Evolutionary conservation across 2,113 vertebrate species (phyloP).

Genomic region (Reinhardtius hippoglossoides): DNA sequence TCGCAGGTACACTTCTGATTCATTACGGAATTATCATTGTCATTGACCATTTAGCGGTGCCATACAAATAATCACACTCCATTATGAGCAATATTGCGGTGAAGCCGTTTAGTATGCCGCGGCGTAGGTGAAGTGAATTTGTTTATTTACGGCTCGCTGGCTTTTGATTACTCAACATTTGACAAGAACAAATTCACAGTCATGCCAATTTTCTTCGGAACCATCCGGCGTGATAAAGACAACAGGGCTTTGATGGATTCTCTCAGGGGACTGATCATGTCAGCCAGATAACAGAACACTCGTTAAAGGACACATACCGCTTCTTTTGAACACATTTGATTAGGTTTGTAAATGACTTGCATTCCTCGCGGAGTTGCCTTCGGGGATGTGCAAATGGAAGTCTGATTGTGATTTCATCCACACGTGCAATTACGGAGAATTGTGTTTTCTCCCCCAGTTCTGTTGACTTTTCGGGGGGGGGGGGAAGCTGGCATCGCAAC

Average conservation of each 20-base stretch:
- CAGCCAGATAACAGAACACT: constrained; percentile 65
- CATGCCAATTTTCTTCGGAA: constrained; percentile 71
- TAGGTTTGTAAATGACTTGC: constrained; percentile 68
- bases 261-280: constrained; percentile 75
- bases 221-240: constrained; percentile 70
- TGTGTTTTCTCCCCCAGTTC: constrained; percentile 24
- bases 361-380: constrained; percentile 62
- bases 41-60: constrained; percentile 57
- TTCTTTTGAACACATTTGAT: constrained; percentile 75
- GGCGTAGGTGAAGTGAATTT: constrained; percentile 61
- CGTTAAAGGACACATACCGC: constrained; percentile 64
- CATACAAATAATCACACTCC: constrained; percentile 67
- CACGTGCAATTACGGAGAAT: constrained; percentile 19
- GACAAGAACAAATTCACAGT: constrained; percentile 80
- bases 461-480: constrained; percentile 48
- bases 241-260: constrained; percentile 71
- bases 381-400: constrained; percentile 51
- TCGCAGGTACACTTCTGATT: constrained; percentile 63
- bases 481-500: constrained; percentile 27
- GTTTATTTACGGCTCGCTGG: constrained; percentile 77
- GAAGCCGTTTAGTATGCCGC: constrained; percentile 67
- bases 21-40: constrained; percentile 69
- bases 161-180: constrained; percentile 78
- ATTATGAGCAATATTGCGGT: constrained; percentile 61
- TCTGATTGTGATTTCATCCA: constrained; percentile 42